phyloP scores from a whole-genome alignment of 2,888 invertebrate species.

The Lasioglossum zephyrum region DNA sequence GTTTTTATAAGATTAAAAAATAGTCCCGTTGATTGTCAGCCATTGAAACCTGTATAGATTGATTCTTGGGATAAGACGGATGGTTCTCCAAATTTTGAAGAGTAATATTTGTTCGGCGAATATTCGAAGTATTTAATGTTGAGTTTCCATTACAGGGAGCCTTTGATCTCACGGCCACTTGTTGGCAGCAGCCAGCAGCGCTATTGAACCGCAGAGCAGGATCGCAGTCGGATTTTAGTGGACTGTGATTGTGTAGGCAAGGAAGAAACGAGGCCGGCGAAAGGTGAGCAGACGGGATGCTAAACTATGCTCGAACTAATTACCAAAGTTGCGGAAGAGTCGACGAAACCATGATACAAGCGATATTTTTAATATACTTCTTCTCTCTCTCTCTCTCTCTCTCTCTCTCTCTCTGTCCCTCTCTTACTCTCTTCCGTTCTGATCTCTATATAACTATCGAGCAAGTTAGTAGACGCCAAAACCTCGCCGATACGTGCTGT shows the following conservation, averaged over 20 bases:
- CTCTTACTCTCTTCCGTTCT: background rate
- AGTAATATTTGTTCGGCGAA: background rate
- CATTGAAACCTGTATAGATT: background rate
- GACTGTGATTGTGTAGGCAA: conserved; percentile 27
- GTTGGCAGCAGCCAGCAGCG: conserved; percentile 12
- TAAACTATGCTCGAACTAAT: conserved; percentile 71
- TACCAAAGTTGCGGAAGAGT: conserved; percentile 63
- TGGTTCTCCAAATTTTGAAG: background rate
- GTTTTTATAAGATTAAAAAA: background rate
- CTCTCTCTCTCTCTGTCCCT: background rate
- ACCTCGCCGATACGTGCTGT: conserved; percentile 52
- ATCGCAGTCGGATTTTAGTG: conserved; percentile 36
- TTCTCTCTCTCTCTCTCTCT: background rate
- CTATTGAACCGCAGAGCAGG: conserved; percentile 31
- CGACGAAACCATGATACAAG: conserved; percentile 66
- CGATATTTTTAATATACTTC: conserved; percentile 62
- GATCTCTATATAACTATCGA: conserved; percentile 21
- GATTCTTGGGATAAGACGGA: conserved; percentile 27
- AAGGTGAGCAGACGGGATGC: conserved; percentile 52
- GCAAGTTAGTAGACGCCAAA: conserved; percentile 48
- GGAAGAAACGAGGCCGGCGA: conserved; percentile 45
- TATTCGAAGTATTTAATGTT: background rate
- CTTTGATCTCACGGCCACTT: conserved; percentile 19
- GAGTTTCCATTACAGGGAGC: conserved; percentile 15
- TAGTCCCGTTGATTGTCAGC: background rate